Conservation (phyloP, 2,113 vertebrate species). For the Chionodraco myersi region DNA sequence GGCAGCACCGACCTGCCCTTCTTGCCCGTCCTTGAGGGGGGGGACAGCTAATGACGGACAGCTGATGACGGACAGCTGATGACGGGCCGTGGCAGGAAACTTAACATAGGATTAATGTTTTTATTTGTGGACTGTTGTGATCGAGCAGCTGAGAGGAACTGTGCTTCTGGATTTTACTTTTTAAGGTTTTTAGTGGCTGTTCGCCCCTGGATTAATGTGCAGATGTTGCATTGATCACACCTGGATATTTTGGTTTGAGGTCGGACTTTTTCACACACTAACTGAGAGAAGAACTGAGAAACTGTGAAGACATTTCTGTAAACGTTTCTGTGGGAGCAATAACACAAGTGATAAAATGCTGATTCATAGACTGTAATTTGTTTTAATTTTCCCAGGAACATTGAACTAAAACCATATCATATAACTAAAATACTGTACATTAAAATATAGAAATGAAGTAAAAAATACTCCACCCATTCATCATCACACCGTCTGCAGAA, state of each 20-base stretch:
- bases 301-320: neutral
- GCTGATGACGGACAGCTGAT: constrained; percentile 51
- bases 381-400: no score
- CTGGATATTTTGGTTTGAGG: neutral
- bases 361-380: no score
- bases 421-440: neutral
- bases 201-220: neutral
- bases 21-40: constrained; percentile 68
- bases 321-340: neutral
- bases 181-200: neutral
- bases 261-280: neutral
- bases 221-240: neutral
- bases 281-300: neutral
- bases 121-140: neutral
- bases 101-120: neutral
- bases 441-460: neutral
- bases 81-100: neutral
- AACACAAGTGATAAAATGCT: neutral
- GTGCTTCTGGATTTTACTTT: neutral
- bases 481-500: neutral
- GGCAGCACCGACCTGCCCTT: constrained; percentile 80
- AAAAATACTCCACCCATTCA: neutral
- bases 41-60: neutral
- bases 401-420: neutral
- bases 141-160: neutral